Conservation (phyloP, 2,888 invertebrate genomes). For the Drosophila lutescens region DNA sequence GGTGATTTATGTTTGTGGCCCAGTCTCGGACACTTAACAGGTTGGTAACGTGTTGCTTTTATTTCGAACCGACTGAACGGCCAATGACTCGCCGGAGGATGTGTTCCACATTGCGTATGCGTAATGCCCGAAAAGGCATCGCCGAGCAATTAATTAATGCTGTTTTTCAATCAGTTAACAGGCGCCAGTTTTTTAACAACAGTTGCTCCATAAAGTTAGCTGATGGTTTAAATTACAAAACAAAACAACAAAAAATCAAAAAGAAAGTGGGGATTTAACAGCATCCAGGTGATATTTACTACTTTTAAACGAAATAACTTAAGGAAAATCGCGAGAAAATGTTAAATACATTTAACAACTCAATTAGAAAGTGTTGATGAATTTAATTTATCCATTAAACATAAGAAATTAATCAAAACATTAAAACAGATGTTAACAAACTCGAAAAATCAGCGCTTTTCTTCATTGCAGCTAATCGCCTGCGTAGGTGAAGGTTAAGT, state of each 20-base stretch:
- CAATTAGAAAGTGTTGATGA: not conserved
- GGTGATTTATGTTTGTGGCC: constrained; percentile 73
- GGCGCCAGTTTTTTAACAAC: constrained; percentile 47
- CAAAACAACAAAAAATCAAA: not conserved
- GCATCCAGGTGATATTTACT: constrained; percentile 17
- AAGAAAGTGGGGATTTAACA: constrained; percentile 11
- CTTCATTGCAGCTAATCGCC: not conserved
- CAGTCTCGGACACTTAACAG: constrained; percentile 71
- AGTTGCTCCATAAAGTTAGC: constrained; percentile 27
- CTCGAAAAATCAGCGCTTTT: not conserved
- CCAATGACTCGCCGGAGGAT: constrained; percentile 27
- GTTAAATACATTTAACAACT: not conserved
- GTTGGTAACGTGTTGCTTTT: constrained; percentile 61
- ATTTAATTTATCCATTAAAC: not conserved
- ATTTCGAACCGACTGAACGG: constrained; percentile 28
- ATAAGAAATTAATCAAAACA: not conserved
- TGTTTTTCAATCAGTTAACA: constrained; percentile 43
- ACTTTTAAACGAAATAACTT: constrained; percentile 9
- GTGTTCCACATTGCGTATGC: constrained; percentile 63
- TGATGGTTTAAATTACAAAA: not conserved
- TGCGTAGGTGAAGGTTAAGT: not conserved
- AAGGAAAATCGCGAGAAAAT: not conserved
- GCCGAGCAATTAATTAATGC: constrained; percentile 58
- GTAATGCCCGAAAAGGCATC: constrained; percentile 45
- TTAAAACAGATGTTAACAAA: not conserved